These are phyloP conservation scores for Anas capensis DNA, from an alignment of 2,797 vertebrate species.

Conservation along the genomic window DNA sequence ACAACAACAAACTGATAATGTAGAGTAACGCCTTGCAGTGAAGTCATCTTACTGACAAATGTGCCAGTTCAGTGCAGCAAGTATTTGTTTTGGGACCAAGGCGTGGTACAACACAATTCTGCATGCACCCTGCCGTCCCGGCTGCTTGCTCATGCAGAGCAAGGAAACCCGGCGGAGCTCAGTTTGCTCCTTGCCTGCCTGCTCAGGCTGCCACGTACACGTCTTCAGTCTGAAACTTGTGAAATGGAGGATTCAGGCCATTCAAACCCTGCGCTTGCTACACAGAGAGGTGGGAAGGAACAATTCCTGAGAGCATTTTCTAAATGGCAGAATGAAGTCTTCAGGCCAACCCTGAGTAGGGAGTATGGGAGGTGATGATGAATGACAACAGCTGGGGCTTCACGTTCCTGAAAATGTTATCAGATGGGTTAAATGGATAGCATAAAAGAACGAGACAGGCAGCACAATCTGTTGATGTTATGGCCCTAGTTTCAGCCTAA, in stretches of 20 bases:
- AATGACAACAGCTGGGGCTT: background rate
- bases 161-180: background rate
- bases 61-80: background rate
- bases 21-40: background rate
- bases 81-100: background rate
- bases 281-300: background rate
- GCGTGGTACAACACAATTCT: accelerated
- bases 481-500: background rate
- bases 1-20: background rate
- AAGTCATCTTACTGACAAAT: background rate
- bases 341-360: background rate
- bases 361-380: background rate
- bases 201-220: background rate
- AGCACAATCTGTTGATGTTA: background rate
- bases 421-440: background rate
- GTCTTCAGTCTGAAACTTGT: background rate
- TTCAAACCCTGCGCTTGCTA: background rate
- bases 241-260: background rate
- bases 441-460: background rate
- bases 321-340: background rate
- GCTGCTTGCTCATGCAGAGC: background rate
- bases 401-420: background rate
- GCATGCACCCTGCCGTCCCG: accelerated
- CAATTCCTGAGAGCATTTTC: background rate
- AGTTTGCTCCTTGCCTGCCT: background rate